Conservation (phyloP, 2,113 vertebrate species). For the Murina feae region DNA sequence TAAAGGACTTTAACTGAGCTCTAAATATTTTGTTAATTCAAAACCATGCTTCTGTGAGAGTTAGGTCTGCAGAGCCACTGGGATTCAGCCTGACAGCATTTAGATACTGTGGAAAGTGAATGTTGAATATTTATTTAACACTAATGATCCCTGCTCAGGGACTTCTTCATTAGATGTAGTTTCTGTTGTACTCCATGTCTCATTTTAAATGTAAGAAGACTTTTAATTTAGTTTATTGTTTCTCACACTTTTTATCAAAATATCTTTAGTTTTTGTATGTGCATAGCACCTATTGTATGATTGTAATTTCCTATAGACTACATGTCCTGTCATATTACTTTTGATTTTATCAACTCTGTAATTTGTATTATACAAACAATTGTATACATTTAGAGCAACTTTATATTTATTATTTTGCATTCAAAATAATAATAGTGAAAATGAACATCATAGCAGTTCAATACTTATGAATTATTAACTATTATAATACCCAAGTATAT, state of each 20-base stretch:
- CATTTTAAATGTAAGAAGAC: neutral
- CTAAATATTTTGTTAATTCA: slow-evolving; percentile 60
- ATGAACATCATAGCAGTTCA: slow-evolving; percentile 62
- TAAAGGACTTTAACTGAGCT: slow-evolving; percentile 30
- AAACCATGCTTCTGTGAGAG: slow-evolving; percentile 23
- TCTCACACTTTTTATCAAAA: neutral
- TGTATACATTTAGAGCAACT: neutral
- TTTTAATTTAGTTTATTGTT: slow-evolving; percentile 16
- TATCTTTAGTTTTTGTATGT: slow-evolving; percentile 34
- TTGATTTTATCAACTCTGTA: slow-evolving; percentile 59
- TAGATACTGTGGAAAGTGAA: slow-evolving; percentile 33
- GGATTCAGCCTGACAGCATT: slow-evolving; percentile 45
- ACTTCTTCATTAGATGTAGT: slow-evolving; percentile 30
- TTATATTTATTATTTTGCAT: slow-evolving; percentile 57
- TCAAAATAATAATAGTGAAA: slow-evolving; percentile 54
- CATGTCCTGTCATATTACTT: slow-evolving; percentile 15
- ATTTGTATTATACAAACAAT: slow-evolving; percentile 6
- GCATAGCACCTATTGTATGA: neutral
- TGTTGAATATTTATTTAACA: slow-evolving; percentile 67
- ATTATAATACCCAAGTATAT: slow-evolving; percentile 37
- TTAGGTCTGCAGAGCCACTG: slow-evolving; percentile 11
- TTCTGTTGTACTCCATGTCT: neutral
- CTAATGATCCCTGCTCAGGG: slow-evolving; percentile 40
- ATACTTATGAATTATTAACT: slow-evolving; percentile 52
- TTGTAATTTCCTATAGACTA: slow-evolving; percentile 40